Conservation (phyloP, 2,797 vertebrate species). For the Myoxocephalus aenaeus region DNA sequence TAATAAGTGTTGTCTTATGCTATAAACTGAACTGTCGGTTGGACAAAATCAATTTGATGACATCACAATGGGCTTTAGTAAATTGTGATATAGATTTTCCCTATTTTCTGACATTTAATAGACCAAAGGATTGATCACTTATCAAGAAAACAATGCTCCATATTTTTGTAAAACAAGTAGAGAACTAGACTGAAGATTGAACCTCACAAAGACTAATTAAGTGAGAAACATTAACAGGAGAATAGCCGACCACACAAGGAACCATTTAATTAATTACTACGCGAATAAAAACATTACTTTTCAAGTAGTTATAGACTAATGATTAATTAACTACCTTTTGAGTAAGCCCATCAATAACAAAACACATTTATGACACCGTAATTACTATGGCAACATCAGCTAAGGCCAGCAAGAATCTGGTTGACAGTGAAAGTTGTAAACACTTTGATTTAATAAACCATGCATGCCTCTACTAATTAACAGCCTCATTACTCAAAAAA, state of each 20-base stretch:
- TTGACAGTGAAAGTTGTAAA: constrained; percentile 83
- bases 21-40: background rate
- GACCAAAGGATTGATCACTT: background rate
- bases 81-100: background rate
- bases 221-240: background rate
- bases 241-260: background rate
- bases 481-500: constrained; percentile 84
- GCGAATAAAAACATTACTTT: constrained; percentile 20
- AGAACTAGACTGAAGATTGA: background rate
- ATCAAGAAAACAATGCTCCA: background rate
- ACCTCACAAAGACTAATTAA: background rate
- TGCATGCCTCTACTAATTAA: constrained; percentile 82
- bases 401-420: constrained; percentile 67
- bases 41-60: background rate
- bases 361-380: constrained; percentile 38
- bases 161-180: background rate
- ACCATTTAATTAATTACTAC: constrained; percentile 13
- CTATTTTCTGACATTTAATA: background rate
- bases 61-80: background rate
- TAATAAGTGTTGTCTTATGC: background rate
- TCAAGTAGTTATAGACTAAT: constrained; percentile 37
- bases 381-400: constrained; percentile 73
- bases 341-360: constrained; percentile 40
- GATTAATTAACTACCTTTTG: constrained; percentile 38
- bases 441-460: constrained; percentile 85